phyloP scores from a whole-genome alignment of 2,113 vertebrate species.

The Diadophis punctatus region DNA sequence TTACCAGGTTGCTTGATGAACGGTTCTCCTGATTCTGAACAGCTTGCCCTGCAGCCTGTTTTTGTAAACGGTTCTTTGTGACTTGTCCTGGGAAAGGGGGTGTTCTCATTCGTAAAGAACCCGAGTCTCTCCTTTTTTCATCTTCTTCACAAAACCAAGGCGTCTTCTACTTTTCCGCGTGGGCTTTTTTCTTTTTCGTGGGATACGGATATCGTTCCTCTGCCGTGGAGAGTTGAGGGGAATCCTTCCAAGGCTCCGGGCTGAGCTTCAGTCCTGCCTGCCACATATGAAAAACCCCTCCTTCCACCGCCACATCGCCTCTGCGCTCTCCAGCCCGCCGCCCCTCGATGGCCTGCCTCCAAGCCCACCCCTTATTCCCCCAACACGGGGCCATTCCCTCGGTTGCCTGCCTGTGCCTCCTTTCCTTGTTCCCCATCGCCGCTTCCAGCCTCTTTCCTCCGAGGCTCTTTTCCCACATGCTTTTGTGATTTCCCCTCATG shows the following conservation, averaged over 20 bases:
- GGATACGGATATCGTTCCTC: not conserved
- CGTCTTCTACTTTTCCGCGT: not conserved
- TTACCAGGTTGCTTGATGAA: not conserved
- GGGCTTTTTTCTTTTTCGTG: not conserved
- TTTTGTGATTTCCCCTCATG: not conserved
- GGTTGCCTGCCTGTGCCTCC: not conserved
- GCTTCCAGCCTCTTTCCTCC: not conserved
- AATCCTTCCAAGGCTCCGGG: not conserved
- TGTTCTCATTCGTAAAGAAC: not conserved
- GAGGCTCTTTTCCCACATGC: not conserved
- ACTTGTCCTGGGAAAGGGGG: not conserved
- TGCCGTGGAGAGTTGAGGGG: not conserved
- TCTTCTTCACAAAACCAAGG: not conserved
- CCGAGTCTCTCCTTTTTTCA: not conserved
- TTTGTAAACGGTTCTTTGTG: not conserved
- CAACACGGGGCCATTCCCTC: not conserved
- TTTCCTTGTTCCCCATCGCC: not conserved
- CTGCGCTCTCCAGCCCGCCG: not conserved
- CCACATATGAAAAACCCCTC: not conserved
- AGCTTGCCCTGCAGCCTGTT: not conserved
- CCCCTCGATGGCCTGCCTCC: not conserved
- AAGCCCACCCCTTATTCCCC: not conserved
- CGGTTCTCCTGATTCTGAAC: not conserved
- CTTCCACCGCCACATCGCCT: not conserved
- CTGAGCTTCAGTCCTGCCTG: not conserved